phyloP scores from a whole-genome alignment of 1,140 invertebrate genomes.

The Wasmannia auropunctata region DNA sequence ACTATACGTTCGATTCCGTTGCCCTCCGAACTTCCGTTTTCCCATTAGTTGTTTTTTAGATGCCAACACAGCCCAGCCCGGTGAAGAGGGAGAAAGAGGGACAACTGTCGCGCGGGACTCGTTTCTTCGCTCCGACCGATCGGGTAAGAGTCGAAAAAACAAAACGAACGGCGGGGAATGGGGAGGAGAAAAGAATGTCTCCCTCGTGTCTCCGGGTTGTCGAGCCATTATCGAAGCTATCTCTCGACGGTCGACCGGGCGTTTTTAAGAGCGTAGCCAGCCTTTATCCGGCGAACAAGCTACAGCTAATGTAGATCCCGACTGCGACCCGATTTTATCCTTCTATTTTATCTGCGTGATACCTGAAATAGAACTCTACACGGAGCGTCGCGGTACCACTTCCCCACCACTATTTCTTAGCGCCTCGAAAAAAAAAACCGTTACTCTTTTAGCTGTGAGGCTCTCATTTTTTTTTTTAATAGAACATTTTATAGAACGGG shows the following conservation, averaged over 20 bases:
- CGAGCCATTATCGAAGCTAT: constrained; percentile 79
- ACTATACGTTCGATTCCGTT: constrained; percentile 8
- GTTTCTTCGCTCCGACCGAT: constrained; percentile 53
- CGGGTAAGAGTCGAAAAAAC: constrained; percentile 48
- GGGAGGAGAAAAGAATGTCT: constrained; percentile 74
- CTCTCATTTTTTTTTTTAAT: neutral
- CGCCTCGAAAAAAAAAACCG: neutral
- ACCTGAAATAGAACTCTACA: constrained; percentile 13
- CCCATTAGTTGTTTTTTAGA: constrained; percentile 64
- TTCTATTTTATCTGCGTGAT: constrained; percentile 45
- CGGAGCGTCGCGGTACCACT: neutral
- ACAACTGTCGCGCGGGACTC: constrained; percentile 8
- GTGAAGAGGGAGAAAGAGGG: neutral
- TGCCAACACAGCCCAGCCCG: constrained; percentile 3
- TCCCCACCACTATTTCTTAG: neutral
- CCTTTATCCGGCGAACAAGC: constrained; percentile 80
- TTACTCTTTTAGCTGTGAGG: neutral
- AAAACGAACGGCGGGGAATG: constrained; percentile 51
- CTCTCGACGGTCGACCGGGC: constrained; percentile 74
- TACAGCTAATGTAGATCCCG: constrained; percentile 79
- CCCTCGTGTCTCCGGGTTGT: constrained; percentile 74
- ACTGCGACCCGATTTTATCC: constrained; percentile 51
- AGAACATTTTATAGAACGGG: neutral
- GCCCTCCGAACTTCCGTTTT: neutral
- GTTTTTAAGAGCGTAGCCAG: constrained; percentile 77